Base-by-base conservation (phyloP, 1,140 invertebrate species). In the Heliconius congener region DNA sequence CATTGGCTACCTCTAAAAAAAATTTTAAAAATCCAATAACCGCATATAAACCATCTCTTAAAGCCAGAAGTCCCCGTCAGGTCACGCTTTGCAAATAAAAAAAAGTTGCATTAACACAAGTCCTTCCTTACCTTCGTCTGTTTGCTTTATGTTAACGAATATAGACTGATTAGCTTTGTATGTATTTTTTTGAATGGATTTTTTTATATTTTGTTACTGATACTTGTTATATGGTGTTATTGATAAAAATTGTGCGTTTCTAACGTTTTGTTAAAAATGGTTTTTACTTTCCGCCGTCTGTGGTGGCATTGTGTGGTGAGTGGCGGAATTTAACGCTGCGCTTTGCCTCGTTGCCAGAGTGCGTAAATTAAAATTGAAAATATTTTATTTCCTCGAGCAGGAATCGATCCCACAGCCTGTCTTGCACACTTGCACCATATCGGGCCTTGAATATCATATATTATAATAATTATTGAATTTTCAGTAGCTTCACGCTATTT, bases 61-160 rank as follows among this genome's bases (percentile, higher is more conserved):
- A 66, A 81, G 73, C 88, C 87, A 86, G 88, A 87, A 88, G 89
- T 87, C 86, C 80, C 76, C 82, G 81, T 82, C 83, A 81, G 87
- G 90, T 92, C 90, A 92, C 90, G 89, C 85, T 83, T 83, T 81
- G 82, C 83, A 84, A 85, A 83, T 85, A 81, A 86, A 85, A 87
- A 88, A 85, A 83, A 83, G 84, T 87, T 57, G 73, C 81, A 85
- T 86, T 83, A 86, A 84, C 87, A 87, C 87, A 88, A 86, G 83
- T 87, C 85, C 55, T 57, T 23, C 55, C 55, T 83, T 85, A 85
- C 83, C 84, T 82, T 84, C 81, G 27, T 85, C 82, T 82, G 83
- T 84, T 85, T 82, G 82, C 85, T 86, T 85, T 85, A 85, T 87
- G 78, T 82, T 82, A 81, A 83, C 82, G 83, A 77, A 80, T 82